Base-by-base conservation (phyloP, 2,888 invertebrate species). In the Diarsia mendica region DNA sequence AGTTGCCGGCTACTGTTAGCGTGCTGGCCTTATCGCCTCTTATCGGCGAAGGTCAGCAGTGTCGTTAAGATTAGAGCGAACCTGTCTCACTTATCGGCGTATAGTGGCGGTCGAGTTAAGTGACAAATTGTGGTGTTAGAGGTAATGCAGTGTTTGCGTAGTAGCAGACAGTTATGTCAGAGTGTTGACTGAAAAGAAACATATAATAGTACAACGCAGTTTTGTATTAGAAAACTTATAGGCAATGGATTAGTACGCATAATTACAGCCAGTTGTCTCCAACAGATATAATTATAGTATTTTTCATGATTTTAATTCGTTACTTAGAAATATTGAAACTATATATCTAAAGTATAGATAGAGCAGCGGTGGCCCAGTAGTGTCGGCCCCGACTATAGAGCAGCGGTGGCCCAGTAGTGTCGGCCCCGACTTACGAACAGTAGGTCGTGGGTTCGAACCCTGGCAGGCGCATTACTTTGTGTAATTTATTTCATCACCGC, bases 1-100 rank as follows among this genome's bases (percentile, higher is more conserved):
- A 20, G 20, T 80, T 63, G 69, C 74, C 64, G 33, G 80, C 82
- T 73, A 63, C 80, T 77, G 82, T 68, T 79, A 63, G 87, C 86
- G 87, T 87, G 87, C 60, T 71, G 58, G 66, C 18, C 58, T 39
- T 73, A 83, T 82, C 76, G 78, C 53, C 11, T 65, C 75, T 89
- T 88, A 90, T 89, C 88, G 80, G 71, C 71, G 77, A 90, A 90
- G 89, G 90, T 86, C 88, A 85, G 67, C 66, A 44, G 44, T 69
- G 82, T 81, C 80, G 76, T 89, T 88, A 75, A 88, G 90, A 90
- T 90, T 74, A 86, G 65, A 71, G 55, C 71, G 63, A 72, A 55
- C 72, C 72, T 80, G 81, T 80, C 85, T 85, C 72, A 82, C 81
- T 83, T 80, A 83, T 79, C 79, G 73, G 73, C n/a, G 68, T 77